Evolutionary conservation across 92 coral and sea anemone genomes (phyloP), one percentile per base, ranked within the genome.

Genomic region (Porites divaricata): DNA sequence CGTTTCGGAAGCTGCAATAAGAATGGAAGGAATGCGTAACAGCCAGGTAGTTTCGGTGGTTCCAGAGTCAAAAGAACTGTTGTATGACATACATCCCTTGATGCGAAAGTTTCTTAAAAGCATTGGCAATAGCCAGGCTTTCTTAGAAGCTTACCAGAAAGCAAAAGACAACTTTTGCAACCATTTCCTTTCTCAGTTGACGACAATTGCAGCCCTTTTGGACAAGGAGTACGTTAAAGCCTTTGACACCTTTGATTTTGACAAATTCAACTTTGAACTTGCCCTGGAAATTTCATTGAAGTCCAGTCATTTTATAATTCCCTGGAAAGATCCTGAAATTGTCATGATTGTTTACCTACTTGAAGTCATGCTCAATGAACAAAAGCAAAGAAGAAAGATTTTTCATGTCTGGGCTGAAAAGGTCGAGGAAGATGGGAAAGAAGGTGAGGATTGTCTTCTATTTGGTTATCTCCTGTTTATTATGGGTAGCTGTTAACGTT

Each of bases 251-350:
- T 86, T 87, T 76, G 89, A 92, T 22, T 62, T 72, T 56, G 88
- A 92, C 35, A 81, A 81, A 68, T 74, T 68, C 13, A 90, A 92
- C 74, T 77, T 92, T 63, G 88, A 92, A 53, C 89, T 90, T 61
- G 90, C 90, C 41, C 48, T 90, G 75, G 64, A 81, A 45, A 81
- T 90, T 66, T 90, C 93, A 50, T 17, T 75, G 28, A 83, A 83
- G 80, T 62, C 63, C 5, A 80, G 74, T 41, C 13, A 10, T 15
- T 56, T 83, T 17, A 72, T 83, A 1, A 83, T 83, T 72, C 59
- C 87, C 9, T 8, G 22, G 53, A 65, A 72, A 49, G 64, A 83
- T 80, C 61, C 7, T 13, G 85, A 35, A 57, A 80, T 21, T 1
- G 8, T 57, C 20, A 83, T 79, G 73, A 56, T 79, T 23, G 72